phyloP scores from a whole-genome alignment of 92 coral and sea anemone genomes.

The Heliopora coerulea region DNA sequence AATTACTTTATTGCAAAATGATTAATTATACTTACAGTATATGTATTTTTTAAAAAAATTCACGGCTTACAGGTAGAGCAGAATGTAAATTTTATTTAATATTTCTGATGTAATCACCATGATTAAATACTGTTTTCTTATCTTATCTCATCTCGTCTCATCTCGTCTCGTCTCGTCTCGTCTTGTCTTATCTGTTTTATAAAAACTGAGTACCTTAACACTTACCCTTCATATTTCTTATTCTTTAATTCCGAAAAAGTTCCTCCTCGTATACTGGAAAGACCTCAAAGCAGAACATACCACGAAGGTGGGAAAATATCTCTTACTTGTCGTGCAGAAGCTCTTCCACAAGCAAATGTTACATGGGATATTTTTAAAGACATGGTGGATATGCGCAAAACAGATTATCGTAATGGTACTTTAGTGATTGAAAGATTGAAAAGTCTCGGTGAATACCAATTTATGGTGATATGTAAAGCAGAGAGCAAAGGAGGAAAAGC shows the following conservation, averaged over 20 bases:
- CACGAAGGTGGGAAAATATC: conserved; percentile 23
- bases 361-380: background rate
- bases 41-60: no score
- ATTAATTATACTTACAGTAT: no score
- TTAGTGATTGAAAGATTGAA: conserved; percentile 17
- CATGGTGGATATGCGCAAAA: background rate
- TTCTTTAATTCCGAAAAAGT: no score
- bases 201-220: no score
- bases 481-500: conserved; percentile 44
- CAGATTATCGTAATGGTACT: conserved; percentile 1
- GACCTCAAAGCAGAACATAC: conserved; percentile 10
- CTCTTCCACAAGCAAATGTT: conserved; percentile 4
- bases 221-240: background rate
- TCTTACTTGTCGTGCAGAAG: conserved; percentile 19
- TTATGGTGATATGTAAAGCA: conserved; percentile 25
- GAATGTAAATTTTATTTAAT: no score
- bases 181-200: no score
- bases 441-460: conserved; percentile 12
- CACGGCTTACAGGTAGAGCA: no score
- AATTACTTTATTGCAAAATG: no score
- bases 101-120: no score
- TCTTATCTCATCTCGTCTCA: no score
- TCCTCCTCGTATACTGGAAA: conserved; percentile 42
- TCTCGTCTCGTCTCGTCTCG: no score
- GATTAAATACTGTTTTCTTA: no score